Conservation (phyloP, 2,888 invertebrate species). For the Ecliptopera silaceata region DNA sequence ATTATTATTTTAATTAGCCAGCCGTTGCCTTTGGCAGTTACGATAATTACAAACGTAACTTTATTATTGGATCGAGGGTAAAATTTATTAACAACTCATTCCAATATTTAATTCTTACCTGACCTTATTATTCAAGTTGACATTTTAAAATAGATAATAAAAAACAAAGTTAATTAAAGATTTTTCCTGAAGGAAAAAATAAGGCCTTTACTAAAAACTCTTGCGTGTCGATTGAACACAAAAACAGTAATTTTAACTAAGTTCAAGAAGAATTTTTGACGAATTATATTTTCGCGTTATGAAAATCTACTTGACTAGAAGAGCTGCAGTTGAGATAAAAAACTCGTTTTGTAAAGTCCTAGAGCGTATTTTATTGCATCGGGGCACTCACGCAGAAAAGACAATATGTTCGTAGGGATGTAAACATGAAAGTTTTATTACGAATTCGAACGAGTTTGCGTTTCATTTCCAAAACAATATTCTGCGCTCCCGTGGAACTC, state of each 20-base stretch:
- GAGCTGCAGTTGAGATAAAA: constrained; percentile 2
- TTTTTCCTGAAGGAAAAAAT: too few species aligned
- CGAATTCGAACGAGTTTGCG: constrained; percentile 20
- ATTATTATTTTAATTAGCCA: constrained; percentile 33
- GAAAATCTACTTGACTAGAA: too few species aligned
- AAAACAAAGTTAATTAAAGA: too few species aligned
- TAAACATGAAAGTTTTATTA: constrained; percentile 17
- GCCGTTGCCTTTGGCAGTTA: constrained; percentile 16
- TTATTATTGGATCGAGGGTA: constrained; percentile 2
- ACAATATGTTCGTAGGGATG: neutral
- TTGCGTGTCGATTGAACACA: too few species aligned
- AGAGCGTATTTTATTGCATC: constrained; percentile 4
- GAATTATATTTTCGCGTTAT: too few species aligned
- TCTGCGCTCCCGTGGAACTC: constrained; percentile 19
- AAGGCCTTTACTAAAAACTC: too few species aligned
- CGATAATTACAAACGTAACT: constrained; percentile 1
- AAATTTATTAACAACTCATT: constrained; percentile 6
- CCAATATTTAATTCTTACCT: neutral
- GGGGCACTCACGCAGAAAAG: constrained; percentile 2
- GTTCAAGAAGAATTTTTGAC: too few species aligned
- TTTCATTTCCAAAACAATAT: constrained; percentile 28
- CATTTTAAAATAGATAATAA: too few species aligned
- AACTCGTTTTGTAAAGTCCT: constrained; percentile 8
- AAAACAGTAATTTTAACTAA: too few species aligned
- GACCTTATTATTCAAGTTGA: too few species aligned